A percentile compares a stretch with the other conserved stretches of the same genome.
Conservation (phyloP, 2,888 invertebrate species). For the Magallana nippona region DNA sequence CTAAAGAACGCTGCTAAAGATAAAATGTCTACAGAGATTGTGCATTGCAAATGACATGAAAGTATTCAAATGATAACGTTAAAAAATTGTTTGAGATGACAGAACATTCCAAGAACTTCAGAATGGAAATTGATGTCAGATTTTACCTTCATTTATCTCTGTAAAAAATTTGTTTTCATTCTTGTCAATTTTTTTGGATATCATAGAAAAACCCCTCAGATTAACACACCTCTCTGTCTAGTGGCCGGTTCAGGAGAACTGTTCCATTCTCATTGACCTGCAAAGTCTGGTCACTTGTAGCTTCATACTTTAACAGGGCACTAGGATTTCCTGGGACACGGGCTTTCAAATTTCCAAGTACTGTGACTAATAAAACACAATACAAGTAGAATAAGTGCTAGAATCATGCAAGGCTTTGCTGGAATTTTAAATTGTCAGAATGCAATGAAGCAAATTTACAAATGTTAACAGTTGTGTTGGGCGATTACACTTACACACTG, state of each 20-base stretch:
- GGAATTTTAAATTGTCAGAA: no score
- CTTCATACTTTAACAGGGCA: constrained; percentile 9
- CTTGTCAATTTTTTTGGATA: not conserved
- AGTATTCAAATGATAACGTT: no score
- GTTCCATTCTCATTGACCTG: not conserved
- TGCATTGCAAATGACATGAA: no score
- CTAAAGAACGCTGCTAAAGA: no score
- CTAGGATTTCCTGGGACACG: constrained; percentile 35
- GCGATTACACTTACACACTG: constrained; percentile 35
- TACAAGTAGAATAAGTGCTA: no score
- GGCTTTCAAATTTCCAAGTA: constrained; percentile 42
- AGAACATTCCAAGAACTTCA: no score
- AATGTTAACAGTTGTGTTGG: not conserved
- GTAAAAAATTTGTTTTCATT: not conserved
- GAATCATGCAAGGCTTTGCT: no score
- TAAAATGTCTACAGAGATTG: no score
- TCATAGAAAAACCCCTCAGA: not conserved
- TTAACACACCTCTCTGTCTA: constrained; percentile 48
- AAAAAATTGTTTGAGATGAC: no score
- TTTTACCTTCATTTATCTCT: no score
- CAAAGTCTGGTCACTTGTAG: constrained; percentile 29
- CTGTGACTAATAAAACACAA: constrained; percentile 15
- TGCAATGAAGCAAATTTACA: no score
- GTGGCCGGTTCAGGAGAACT: constrained; percentile 26
- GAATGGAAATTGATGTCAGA: no score